Evolutionary conservation across 1,140 invertebrate genomes (phyloP), one percentile per base, ranked within the genome.

Genomic region (Ditylenchus dipsaci): DNA sequence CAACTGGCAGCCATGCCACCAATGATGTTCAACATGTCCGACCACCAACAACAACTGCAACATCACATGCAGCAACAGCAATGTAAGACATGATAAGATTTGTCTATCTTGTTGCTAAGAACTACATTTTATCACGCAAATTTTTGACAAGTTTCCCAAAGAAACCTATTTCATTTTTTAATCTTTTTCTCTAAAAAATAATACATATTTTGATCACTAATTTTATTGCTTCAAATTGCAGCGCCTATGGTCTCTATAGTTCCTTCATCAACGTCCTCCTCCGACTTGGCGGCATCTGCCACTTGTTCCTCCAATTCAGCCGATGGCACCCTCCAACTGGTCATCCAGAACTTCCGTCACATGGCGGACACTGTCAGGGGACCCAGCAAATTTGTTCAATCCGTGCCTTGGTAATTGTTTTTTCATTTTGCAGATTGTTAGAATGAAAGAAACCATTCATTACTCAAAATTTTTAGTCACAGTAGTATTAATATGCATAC

Each of bases 261-360:
- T 19, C 63, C 63, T n/a, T 65, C 63, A 65, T 61, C 63, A 19
- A 63, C 63, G 3, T 61, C 66, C 9, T 27, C 42, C 19, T 49
- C 56, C 8, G 56, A 29, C 23, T 43, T 56, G 43, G 71, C 61
- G 13, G 69, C 69, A 27, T 42, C 68, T 5, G 33, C 33, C 33
- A 38, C 33, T 11, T 67, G 69, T 26, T 53, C 49, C 23, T 71
- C 69, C 38, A 67, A 38, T 33, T 73, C 72, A n/a, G 57, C 76
- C 3, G 77, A 78, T 43, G 77, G 77, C 26, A 74, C 70, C 19
- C 61, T 78, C 43, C 78, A 73, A 63, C 45, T 78, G 43, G 71
- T 81, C n/a, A 78, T 78, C 21, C 78, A 79, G 58, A 78, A 81
- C 60, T 78, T 78, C 53, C 64, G 73, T n/a, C 56, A 77, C 8